Evolutionary conservation across 2,113 vertebrate genomes (phyloP).

Genomic region (Plectropomus leopardus): DNA sequence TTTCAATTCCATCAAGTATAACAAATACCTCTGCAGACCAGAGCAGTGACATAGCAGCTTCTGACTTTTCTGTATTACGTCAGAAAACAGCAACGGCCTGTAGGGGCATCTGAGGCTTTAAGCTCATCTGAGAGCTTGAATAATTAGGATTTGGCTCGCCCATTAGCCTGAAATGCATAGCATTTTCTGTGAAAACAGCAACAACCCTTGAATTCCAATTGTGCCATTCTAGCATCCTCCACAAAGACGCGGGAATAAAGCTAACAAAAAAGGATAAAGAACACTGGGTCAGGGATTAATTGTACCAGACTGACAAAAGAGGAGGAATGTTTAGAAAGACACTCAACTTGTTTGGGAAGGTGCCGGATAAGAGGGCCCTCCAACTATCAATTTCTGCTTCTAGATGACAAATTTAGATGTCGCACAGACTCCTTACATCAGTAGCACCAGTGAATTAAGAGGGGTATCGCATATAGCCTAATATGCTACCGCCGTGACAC

Average conservation of each 20-base stretch:
- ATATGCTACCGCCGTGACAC: constrained; percentile 48
- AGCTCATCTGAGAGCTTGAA: constrained; percentile 59
- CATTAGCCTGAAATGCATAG: constrained; percentile 86
- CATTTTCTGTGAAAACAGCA: constrained; percentile 73
- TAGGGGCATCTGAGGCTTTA: constrained; percentile 63
- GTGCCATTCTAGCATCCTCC: constrained; percentile 87
- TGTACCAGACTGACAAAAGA: constrained; percentile 26
- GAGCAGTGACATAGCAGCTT: constrained; percentile 85
- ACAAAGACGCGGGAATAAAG: constrained; percentile 57
- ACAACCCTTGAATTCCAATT: constrained; percentile 66
- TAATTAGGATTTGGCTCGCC: constrained; percentile 84
- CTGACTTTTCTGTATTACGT: constrained; percentile 90
- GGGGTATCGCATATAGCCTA: constrained; percentile 33
- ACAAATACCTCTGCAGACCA: constrained; percentile 85
- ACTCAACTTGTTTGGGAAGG: constrained; percentile 5
- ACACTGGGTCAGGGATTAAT: constrained; percentile 27
- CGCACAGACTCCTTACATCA: constrained; percentile 33
- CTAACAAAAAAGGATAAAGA: constrained; percentile 37
- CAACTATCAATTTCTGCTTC: constrained; percentile 23
- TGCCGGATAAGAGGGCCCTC: constrained; percentile 2
- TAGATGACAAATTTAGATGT: constrained; percentile 13
- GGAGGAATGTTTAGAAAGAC: constrained; percentile 62
- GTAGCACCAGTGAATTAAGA: constrained; percentile 74
- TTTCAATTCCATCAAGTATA: constrained; percentile 79
- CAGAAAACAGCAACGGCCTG: constrained; percentile 88